Percentiles rank a stretch among this genome's conserved stretches.
phyloP scores from a whole-genome alignment of 1,140 invertebrate genomes.

The Anastatus disparis region DNA sequence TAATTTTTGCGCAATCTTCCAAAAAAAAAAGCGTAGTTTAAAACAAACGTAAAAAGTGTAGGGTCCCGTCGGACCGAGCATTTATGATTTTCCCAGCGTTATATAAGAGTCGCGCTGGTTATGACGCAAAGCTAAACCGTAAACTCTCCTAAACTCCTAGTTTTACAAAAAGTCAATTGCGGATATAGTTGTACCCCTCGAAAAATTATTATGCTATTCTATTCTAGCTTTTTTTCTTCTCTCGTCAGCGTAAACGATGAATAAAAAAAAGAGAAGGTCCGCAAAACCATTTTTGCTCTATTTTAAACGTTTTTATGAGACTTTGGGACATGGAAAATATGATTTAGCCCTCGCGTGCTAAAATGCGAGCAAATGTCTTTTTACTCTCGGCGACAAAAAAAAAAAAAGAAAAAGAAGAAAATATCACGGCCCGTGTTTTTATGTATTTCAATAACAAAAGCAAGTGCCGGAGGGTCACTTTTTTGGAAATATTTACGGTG shows the following conservation, averaged over 20 bases:
- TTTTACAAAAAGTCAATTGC: background rate
- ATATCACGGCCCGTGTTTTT: background rate
- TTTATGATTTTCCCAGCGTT: background rate
- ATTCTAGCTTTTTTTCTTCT: background rate
- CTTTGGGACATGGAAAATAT: too few relatives aligned
- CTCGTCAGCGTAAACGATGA: background rate
- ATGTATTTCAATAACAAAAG: too few relatives aligned
- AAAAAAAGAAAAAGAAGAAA: too few relatives aligned
- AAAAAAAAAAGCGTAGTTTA: too few relatives aligned
- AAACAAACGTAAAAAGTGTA: background rate
- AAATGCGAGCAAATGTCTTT: background rate
- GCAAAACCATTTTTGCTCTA: slow-evolving; percentile 52
- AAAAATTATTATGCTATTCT: background rate
- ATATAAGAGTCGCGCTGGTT: background rate
- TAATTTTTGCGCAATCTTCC: too few relatives aligned
- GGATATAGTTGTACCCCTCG: background rate
- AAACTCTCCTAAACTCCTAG: background rate
- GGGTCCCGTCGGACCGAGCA: background rate
- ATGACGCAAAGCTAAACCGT: slow-evolving; percentile 6
- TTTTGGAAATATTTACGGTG: too few relatives aligned
- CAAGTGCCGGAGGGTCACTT: too few relatives aligned
- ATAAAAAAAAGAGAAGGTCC: background rate
- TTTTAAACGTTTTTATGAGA: slow-evolving; percentile 54
- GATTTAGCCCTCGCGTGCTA: background rate
- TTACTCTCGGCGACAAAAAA: background rate